Percentiles rank a stretch among this genome's conserved stretches.
phyloP scores from a whole-genome alignment of 2,888 invertebrate species.

The Argyra leucocephala region DNA sequence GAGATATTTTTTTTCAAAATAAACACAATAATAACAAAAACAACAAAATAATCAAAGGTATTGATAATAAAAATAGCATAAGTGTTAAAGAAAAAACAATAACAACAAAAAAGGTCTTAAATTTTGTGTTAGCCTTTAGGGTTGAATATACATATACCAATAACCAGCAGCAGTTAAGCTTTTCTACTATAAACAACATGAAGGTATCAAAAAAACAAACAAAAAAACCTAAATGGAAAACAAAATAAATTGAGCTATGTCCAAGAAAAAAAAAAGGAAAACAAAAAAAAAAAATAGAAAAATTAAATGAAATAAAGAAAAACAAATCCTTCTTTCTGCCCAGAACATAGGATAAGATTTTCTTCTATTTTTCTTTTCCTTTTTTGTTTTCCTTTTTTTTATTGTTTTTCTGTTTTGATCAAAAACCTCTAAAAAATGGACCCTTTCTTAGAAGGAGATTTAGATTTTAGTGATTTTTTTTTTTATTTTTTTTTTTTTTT shows the following conservation, averaged over 20 bases:
- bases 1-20: no score
- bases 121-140: no score
- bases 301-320: neutral
- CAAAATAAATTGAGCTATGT: neutral
- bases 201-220: neutral
- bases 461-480: neutral
- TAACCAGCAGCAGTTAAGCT: no score
- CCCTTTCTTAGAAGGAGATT: neutral
- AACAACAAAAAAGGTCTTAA: no score
- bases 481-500: neutral
- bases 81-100: no score
- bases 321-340: neutral
- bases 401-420: neutral
- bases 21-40: no score
- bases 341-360: neutral
- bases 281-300: neutral
- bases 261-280: neutral
- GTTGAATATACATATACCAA: no score
- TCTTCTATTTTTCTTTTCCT: neutral
- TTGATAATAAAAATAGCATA: no score
- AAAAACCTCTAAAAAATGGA: neutral
- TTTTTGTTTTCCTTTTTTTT: neutral
- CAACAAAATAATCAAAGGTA: no score
- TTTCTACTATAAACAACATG: neutral
- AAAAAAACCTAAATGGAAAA: neutral